Evolutionary conservation across 2,797 vertebrate species (phyloP), one percentile per base, ranked within the genome.

Genomic region (Channa striata): DNA sequence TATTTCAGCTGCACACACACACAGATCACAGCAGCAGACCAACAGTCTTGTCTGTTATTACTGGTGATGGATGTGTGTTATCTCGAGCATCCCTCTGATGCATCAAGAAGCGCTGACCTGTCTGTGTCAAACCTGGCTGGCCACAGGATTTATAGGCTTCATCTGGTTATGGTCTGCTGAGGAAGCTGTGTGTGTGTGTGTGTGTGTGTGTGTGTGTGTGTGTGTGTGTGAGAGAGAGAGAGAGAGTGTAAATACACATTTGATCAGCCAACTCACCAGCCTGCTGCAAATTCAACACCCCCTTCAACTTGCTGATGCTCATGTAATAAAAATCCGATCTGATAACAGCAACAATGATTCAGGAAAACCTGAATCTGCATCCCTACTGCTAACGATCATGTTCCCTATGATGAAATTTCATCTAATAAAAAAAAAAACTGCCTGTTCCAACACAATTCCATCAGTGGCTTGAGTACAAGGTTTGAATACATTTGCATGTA

Each of bases 131-230:
- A 93, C 81, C 91, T 89, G 89, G 78, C 87, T 91, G 86, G 84
- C 74, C 84, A 82, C 81, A 74, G 79, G 88, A 93, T 94, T 92
- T 92, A 93, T 94, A 86, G 78, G 83, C 83, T 92, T 86, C 77
- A 86, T 91, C 77, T 84, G 60, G 87, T 78, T 83, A 84, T 68
- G 77, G 89, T 87, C 87, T 77, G 70, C 83, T 80, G 85, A 86
- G 85, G 74, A 78, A 82, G 69, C 37, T 30, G 13, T 63, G 64
- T 57, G 3, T 77, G 66, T 59, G 50, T 70, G 50, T 48, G 49
- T 52, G 17, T 43, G 66, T 70, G 71, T 78, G 25, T 62, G 71
- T 17, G 58, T 72, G 57, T 59, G 59, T 48, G 63, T 76, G 48
- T 33, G 57, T 53, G 67, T 30, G 56, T 8, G 39, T 5, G 57